A percentile compares a stretch with the other conserved stretches of the same genome.
Conservation (phyloP, 53 echinoderm and acorn worm species). For the Paracentrotus lividus region DNA sequence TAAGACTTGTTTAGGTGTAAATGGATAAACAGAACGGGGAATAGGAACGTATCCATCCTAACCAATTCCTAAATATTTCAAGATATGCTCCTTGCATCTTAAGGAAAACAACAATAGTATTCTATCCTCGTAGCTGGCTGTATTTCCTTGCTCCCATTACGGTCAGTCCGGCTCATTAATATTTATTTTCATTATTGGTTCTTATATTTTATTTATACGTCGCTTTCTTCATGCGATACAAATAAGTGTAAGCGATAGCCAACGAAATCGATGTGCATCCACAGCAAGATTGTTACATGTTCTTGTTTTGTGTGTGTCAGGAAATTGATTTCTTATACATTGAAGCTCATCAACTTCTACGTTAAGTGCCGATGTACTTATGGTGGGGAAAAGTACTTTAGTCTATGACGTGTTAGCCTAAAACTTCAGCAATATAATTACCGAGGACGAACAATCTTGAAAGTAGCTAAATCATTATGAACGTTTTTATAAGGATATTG, state of each 20-base stretch:
- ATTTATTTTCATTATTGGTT: conserved; percentile 49
- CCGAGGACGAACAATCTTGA: no score
- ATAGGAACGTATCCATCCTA: neutral
- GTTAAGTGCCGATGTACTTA: conserved; percentile 4
- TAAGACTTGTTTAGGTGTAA: neutral
- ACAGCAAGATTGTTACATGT: neutral
- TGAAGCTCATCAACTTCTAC: conserved; percentile 37
- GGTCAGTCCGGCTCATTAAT: conserved; percentile 25
- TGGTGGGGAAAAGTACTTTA: conserved; percentile 9
- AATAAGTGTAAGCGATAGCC: conserved; percentile 16
- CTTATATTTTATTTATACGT: conserved; percentile 49
- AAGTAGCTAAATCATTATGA: no score
- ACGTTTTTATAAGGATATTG: no score
- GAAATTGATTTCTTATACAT: conserved; percentile 46
- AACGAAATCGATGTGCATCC: conserved; percentile 28
- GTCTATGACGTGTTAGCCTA: no score
- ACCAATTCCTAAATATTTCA: conserved; percentile 6
- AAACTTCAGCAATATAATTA: no score
- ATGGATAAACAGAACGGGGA: neutral
- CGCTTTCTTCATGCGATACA: conserved; percentile 5
- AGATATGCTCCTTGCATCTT: neutral
- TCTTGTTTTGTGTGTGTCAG: conserved; percentile 5
- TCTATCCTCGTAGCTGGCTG: no score
- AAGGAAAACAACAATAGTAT: neutral
- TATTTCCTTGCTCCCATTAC: conserved; percentile 1